Evolutionary conservation across 2,113 vertebrate genomes (phyloP).

Genomic region (Oncorhynchus gorbuscha): DNA sequence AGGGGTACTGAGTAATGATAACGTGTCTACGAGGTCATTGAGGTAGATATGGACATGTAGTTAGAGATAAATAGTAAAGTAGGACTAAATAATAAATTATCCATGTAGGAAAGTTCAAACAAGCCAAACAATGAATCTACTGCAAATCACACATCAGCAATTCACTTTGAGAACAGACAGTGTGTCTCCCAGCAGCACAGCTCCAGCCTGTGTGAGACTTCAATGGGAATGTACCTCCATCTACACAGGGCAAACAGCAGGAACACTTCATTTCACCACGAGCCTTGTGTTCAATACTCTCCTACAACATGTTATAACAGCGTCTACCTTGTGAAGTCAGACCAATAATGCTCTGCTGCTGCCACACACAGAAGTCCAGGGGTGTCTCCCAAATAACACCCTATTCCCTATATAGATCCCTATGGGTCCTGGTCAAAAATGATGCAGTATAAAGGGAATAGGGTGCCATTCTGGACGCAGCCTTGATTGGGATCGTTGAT

Average conservation of each 20-base stretch:
- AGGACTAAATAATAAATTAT: too few species aligned
- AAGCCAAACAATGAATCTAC: too few species aligned
- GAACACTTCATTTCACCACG: conserved; percentile 20
- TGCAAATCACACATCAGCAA: neutral
- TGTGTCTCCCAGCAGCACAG: neutral
- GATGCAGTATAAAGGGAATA: too few species aligned
- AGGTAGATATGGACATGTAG: too few species aligned
- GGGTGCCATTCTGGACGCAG: neutral
- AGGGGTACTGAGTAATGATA: too few species aligned
- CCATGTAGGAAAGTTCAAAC: too few species aligned
- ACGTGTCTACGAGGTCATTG: too few species aligned
- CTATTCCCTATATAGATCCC: too few species aligned
- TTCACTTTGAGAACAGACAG: conserved; percentile 28
- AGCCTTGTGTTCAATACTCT: conserved; percentile 34
- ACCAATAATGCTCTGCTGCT: conserved; percentile 42
- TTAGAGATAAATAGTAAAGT: too few species aligned
- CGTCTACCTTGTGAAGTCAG: conserved; percentile 21
- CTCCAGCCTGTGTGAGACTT: neutral
- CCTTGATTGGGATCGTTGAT: conserved; percentile 42
- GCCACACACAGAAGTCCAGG: conserved; percentile 27
- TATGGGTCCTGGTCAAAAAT: neutral
- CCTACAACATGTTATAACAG: conserved; percentile 36
- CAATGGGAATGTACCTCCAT: conserved; percentile 30
- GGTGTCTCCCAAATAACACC: too few species aligned
- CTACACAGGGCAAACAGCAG: conserved; percentile 12